Base-by-base conservation (phyloP, 2,797 vertebrate species). In the Apogon hyalosoma region DNA sequence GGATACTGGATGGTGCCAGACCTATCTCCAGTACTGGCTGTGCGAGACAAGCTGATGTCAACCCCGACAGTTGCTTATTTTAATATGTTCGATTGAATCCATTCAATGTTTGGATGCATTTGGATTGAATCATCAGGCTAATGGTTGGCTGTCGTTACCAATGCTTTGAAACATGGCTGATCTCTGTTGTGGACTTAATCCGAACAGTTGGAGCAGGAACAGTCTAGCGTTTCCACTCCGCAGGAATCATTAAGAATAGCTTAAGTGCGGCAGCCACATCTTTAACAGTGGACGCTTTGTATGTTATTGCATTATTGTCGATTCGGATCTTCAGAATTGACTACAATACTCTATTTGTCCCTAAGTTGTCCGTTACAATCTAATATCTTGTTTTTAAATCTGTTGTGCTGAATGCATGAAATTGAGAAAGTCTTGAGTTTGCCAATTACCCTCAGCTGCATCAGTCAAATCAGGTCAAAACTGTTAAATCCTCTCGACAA, bases 401-500 rank as follows among this genome's bases (percentile, higher is more conserved):
- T 18, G 38, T 28, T 62, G 39, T 31, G 38, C 16, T 18, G 66
- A 13, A 12, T 18, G 10, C 24, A 8, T 33, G 31, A 33, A 33
- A 33, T 8, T 33, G 24, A 57, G 45, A 33, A 36, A 55, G 51
- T 53, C 58, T 50, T 1, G 5, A 69, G 46, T 52, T 15, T 45
- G 62, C 59, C 62, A 61, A 76, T 72, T 60, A 79, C 72, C 82
- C 81, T 86, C 82, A 85, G 79, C 57, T 61, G 28, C 45, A 74
- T 43, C 72, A 84, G 76, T 77, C 46, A 64, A 75, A 82, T 65
- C 67, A 62, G 85, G 75, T 79, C 76, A 83, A 66, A 63, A 77
- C 65, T 55, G 66, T 65, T 66, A 28, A 70, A 51, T 64, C 11
- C 66, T 78, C 64, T 42, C 43, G 41, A 77, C 71, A 65, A 76